These are phyloP conservation scores for Drosophila seclusa DNA, from an alignment of 2,888 invertebrate genomes.

Conservation along the genomic window DNA sequence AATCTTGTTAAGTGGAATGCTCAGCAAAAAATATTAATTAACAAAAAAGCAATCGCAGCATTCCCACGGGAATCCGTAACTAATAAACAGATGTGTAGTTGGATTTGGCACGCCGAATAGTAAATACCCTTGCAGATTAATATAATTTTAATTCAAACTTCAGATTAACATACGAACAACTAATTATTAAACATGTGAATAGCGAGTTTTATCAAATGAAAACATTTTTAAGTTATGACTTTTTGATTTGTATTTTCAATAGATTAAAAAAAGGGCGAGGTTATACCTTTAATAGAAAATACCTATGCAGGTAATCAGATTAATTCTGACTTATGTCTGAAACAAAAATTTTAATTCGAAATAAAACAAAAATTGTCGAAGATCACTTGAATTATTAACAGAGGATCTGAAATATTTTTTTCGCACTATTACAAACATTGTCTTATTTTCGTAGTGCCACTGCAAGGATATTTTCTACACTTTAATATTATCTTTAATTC, in stretches of 20 bases:
- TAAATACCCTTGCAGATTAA: slow-evolving; percentile 31
- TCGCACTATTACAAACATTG: background rate
- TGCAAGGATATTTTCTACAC: slow-evolving; percentile 35
- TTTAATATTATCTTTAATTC: slow-evolving; percentile 4
- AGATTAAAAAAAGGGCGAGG: background rate
- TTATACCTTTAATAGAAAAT: background rate
- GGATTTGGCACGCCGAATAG: slow-evolving; percentile 26
- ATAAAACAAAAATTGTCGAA: background rate
- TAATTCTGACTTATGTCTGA: background rate
- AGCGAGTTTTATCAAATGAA: background rate
- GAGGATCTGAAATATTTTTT: background rate
- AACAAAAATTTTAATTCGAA: background rate
- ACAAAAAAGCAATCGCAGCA: background rate
- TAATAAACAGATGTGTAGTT: background rate
- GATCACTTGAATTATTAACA: background rate
- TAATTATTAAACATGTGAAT: background rate
- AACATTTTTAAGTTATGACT: background rate
- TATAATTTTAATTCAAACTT: background rate
- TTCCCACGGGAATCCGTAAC: slow-evolving; percentile 1
- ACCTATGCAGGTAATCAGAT: background rate
- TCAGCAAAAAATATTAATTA: slow-evolving; percentile 6
- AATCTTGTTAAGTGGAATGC: slow-evolving; percentile 25
- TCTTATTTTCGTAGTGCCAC: background rate
- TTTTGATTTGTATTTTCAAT: background rate
- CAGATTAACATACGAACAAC: background rate